Percentiles rank a stretch among this genome's conserved stretches.
phyloP scores from a whole-genome alignment of 2,888 invertebrate genomes.

The Leptarthrus brevirostris region DNA sequence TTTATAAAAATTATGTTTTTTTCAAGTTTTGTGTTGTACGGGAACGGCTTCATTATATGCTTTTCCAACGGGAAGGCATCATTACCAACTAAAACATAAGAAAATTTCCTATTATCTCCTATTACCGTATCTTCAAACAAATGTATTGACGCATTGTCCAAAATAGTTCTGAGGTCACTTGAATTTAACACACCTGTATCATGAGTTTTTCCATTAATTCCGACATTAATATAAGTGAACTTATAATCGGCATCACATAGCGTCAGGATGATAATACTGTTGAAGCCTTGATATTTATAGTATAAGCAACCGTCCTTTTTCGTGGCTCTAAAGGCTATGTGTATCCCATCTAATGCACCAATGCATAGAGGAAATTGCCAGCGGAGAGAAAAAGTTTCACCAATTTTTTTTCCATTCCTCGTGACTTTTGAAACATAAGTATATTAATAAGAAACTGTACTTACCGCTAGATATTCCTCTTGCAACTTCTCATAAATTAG shows the following conservation, averaged over 20 bases:
- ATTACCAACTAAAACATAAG: no score
- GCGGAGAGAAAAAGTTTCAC: not conserved
- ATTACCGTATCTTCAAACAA: no score
- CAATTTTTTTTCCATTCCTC: not conserved
- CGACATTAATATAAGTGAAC: not conserved
- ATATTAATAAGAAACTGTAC: no score
- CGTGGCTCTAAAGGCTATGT: not conserved
- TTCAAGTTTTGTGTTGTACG: no score
- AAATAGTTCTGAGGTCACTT: not conserved
- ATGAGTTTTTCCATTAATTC: not conserved
- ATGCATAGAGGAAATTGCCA: not conserved
- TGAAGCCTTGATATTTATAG: not conserved
- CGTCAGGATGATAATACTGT: not conserved
- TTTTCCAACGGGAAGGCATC: no score
- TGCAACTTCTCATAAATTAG: no score
- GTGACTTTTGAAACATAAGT: no score
- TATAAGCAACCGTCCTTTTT: not conserved
- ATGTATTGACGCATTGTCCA: no score
- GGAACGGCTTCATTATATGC: no score
- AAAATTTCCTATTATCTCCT: no score
- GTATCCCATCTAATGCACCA: not conserved
- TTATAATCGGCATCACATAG: not conserved
- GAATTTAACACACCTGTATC: not conserved
- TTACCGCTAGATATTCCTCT: no score
- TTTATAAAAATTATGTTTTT: no score